Evolutionary conservation across 2,888 invertebrate genomes (phyloP), one percentile per base, ranked within the genome.

Genomic region (Eumacrocentrus americanus): DNA sequence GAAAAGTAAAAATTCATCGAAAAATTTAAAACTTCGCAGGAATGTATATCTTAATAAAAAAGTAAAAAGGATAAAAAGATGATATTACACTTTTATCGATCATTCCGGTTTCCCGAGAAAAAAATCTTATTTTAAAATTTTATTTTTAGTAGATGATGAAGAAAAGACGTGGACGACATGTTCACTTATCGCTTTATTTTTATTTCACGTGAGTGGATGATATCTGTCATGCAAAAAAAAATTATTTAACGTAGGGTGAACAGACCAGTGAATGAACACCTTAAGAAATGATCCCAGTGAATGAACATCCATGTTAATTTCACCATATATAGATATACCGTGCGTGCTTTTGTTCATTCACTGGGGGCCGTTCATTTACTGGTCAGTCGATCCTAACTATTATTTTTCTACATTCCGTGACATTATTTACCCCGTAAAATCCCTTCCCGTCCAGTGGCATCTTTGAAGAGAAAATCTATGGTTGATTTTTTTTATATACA

Each of bases 371-470:
- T n/a, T n/a, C n/a, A n/a, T n/a, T n/a, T n/a, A n/a, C n/a, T n/a
- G n/a, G n/a, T n/a, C n/a, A n/a, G n/a, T n/a, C 35, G 16, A 42
- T 37, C 25, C 11, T 25, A 34, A 16, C 40, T 37, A 46, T 38
- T 48, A 23, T 56, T 55, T 44, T 37, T 51, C 55, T 60, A n/a
- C 67, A 60, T 61, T 71, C n/a, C n/a, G n/a, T n/a, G n/a, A n/a
- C n/a, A n/a, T 67, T 73, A 74, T 65, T 78, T 77, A 78, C 78
- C 76, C 72, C 72, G 57, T 42, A 60, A 60, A 64, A 67, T 64
- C 65, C 62, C 67, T 71, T 74, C 66, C 68, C 71, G 62, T 40
- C 51, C 60, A 62, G 70, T 56, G 68, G 64, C 69, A 67, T 70
- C 73, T 73, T 58, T 38, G 42, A 62, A 65, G 70, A 64, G 65